Conservation (phyloP, 2,113 vertebrate genomes). For the Alethe castanea region DNA sequence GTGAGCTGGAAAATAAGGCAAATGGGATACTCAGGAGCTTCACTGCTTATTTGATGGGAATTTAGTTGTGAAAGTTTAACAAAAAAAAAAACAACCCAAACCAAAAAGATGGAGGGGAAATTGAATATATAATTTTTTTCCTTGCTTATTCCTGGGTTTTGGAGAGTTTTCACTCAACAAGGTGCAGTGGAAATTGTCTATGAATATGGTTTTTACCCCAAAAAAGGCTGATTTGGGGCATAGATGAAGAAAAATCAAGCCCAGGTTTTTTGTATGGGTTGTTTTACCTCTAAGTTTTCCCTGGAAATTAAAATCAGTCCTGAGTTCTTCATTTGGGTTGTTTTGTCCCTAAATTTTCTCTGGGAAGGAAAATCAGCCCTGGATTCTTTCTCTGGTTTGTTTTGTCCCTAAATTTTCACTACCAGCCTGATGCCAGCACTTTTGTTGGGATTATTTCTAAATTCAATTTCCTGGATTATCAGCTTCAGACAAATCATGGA, state of each 20-base stretch:
- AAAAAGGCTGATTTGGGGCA: not conserved
- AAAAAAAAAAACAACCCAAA: not conserved
- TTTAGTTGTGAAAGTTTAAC: not conserved
- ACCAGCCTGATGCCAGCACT: not conserved
- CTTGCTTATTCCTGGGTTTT: not conserved
- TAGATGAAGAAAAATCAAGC: not conserved
- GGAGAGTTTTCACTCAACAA: not conserved
- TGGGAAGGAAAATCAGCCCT: not conserved
- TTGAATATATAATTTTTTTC: accelerated
- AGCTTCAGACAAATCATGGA: accelerated
- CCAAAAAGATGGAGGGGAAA: not conserved
- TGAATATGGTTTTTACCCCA: not conserved
- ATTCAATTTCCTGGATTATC: not conserved
- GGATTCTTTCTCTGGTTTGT: not conserved
- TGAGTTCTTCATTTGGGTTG: not conserved
- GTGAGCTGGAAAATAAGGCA: not conserved
- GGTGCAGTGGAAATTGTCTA: not conserved
- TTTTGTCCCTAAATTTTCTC: not conserved
- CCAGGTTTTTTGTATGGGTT: not conserved
- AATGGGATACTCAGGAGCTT: not conserved
- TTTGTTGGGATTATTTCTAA: too few relatives aligned
- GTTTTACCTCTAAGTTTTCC: not conserved
- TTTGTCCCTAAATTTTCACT: not conserved
- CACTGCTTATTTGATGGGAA: not conserved
- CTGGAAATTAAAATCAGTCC: not conserved